Evolutionary conservation across 1,140 invertebrate genomes (phyloP).

Genomic region (Pomacea maculata): DNA sequence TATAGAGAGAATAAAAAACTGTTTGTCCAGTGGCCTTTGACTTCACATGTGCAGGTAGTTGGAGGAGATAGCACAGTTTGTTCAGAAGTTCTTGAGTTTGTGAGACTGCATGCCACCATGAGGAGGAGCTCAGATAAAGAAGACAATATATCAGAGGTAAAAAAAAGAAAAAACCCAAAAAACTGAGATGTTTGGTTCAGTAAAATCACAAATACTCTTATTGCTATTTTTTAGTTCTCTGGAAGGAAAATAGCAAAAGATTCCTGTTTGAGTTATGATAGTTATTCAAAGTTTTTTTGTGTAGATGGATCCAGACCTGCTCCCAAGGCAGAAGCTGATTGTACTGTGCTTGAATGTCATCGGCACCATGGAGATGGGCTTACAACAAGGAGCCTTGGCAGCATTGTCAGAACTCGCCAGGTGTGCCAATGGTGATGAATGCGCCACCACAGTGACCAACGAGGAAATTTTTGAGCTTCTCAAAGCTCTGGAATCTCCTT

Average conservation of each 20-base stretch:
- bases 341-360: slow-evolving; percentile 83
- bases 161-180: too few species aligned
- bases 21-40: too few species aligned
- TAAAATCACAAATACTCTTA: too few species aligned
- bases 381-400: slow-evolving; percentile 80
- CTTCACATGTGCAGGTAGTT: slow-evolving; percentile 33
- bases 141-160: too few species aligned
- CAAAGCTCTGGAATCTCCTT: slow-evolving; percentile 78
- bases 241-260: slow-evolving; percentile 6
- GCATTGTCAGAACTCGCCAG: slow-evolving; percentile 81
- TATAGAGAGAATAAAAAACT: too few species aligned
- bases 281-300: slow-evolving; percentile 14
- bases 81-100: slow-evolving; percentile 70
- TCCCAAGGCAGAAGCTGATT: slow-evolving; percentile 85
- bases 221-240: background rate
- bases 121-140: slow-evolving; percentile 49
- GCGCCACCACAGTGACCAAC: slow-evolving; percentile 71
- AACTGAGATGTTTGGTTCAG: too few species aligned
- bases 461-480: slow-evolving; percentile 83
- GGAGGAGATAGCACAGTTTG: slow-evolving; percentile 21
- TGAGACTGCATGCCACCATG: slow-evolving; percentile 77
- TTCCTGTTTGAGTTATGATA: background rate
- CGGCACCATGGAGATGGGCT: slow-evolving; percentile 72
- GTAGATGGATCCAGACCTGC: slow-evolving; percentile 74
- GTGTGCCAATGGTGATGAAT: slow-evolving; percentile 72